Evolutionary conservation across 2,797 vertebrate species (phyloP), one percentile per base, ranked within the genome.

Genomic region (Melanotaenia parkinsoni): DNA sequence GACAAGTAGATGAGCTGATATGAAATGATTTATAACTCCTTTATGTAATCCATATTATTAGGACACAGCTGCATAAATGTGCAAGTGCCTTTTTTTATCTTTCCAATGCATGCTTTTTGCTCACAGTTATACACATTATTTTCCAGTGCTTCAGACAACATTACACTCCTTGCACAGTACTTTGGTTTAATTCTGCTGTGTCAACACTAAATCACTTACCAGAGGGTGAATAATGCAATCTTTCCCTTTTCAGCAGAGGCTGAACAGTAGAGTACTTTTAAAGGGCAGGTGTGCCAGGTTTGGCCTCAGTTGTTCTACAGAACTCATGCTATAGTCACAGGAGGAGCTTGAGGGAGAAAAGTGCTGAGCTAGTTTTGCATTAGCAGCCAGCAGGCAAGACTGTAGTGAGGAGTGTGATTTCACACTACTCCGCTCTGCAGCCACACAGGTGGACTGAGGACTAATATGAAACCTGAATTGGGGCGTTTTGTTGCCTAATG

Each of bases 231-330:
- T 74, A 86, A 87, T 76, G 71, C 64, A 63, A 54, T 74, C 16
- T 82, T 73, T 78, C 54, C 38, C 26, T 82, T 87, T 88, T 78
- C 77, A 81, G 79, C 78, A 82, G 68, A 65, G 68, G 73, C 59
- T 77, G 81, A 88, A 86, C 88, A 89, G 83, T 82, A 77, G 66
- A 73, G 63, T 75, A 77, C 20, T 87, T 28, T 84, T 82, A 84
- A 88, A 74, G 85, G 76, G 80, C 89, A 91, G 85, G 85, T 90
- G 89, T 88, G 79, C 86, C 80, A 77, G 82, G 75, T 73, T 54
- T 82, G 77, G 82, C 79, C 57, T 58, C 64, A 33, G 81, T 81
- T 84, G 79, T 82, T 79, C 66, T 76, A 85, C 82, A 82, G 74
- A 76, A 54, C 64, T 77, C 81, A 58, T 14, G 40, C 78, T 84